Conservation (phyloP, 2,113 vertebrate genomes). For the Python bivittatus region DNA sequence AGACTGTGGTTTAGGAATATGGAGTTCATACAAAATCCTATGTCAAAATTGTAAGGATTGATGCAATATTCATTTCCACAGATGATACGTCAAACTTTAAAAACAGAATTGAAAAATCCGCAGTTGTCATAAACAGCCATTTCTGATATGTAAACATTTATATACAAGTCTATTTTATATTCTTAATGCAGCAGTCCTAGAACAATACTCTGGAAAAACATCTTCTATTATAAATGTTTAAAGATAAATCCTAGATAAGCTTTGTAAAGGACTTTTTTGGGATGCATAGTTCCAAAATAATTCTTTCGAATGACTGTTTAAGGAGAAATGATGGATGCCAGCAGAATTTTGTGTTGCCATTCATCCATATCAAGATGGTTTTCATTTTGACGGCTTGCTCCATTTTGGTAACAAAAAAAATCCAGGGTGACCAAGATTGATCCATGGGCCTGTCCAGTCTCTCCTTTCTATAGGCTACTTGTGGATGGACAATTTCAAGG, state of each 20-base stretch:
- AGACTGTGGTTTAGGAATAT: not conserved
- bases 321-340: not conserved
- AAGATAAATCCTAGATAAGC: not conserved
- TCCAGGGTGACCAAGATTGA: not conserved
- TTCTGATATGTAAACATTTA: not conserved
- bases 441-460: too few species aligned
- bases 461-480: too few species aligned
- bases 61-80: not conserved
- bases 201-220: not conserved
- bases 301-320: not conserved
- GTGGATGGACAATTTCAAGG: too few species aligned
- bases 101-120: not conserved
- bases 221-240: not conserved
- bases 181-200: not conserved
- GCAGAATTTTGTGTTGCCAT: not conserved
- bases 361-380: not conserved
- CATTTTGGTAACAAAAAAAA: not conserved
- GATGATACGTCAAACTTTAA: not conserved
- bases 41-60: not conserved
- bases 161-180: not conserved
- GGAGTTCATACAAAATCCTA: not conserved
- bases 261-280: not conserved
- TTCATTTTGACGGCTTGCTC: not conserved
- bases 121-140: not conserved
- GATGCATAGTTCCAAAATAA: not conserved